Conservation (phyloP, 2,797 vertebrate species). For the Danionella dracula region DNA sequence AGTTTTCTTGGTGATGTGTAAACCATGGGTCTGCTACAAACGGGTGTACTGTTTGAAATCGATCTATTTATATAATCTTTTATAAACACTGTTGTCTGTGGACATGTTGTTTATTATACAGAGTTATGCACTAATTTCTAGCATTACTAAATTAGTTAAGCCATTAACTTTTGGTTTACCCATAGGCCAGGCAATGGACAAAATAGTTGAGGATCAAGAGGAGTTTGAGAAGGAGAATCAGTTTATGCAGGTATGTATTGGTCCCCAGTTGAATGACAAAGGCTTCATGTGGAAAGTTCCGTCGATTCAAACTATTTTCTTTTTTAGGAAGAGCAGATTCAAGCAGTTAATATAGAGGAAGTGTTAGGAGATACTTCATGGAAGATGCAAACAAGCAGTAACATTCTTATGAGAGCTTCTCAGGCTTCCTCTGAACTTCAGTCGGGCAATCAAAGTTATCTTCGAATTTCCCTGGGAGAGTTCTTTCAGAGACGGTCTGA, state of each 20-base stretch:
- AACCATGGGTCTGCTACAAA: no score
- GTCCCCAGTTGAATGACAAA: not conserved
- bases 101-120: no score
- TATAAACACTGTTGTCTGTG: no score
- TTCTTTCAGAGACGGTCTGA: conserved; percentile 92
- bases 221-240: conserved; percentile 88
- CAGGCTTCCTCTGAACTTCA: conserved; percentile 70
- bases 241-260: conserved; percentile 81
- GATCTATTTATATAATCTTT: no score
- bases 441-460: conserved; percentile 78
- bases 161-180: conserved; percentile 40
- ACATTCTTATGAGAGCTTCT: conserved; percentile 72
- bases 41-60: no score
- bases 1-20: no score
- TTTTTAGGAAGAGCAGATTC: conserved; percentile 78
- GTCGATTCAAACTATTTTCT: no score
- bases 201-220: conserved; percentile 84
- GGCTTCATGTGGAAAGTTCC: no score
- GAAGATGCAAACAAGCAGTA: conserved; percentile 68
- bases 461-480: conserved; percentile 86
- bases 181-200: conserved; percentile 80
- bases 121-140: no score
- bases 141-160: no score
- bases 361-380: conserved; percentile 77
- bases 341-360: conserved; percentile 55